Evolutionary conservation across 2,113 vertebrate species (phyloP).

Genomic region (Sturnus vulgaris): DNA sequence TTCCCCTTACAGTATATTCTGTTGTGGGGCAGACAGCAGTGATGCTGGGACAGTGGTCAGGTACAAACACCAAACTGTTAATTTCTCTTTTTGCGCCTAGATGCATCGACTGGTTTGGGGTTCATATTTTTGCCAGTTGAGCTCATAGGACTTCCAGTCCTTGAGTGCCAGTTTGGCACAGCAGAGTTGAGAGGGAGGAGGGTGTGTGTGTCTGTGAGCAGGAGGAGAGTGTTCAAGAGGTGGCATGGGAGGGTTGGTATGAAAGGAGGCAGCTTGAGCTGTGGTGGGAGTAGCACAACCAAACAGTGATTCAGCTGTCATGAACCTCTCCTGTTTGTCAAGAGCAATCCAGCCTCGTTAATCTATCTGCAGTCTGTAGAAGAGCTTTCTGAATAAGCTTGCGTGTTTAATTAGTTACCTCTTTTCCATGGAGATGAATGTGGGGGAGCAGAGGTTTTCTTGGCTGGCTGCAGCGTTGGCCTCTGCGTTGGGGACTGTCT

Average conservation of each 20-base stretch:
- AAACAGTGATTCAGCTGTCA: neutral
- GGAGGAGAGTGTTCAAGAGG: neutral
- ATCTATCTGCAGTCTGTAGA: neutral
- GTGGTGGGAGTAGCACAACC: neutral
- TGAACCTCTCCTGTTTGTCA: neutral
- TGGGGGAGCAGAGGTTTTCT: neutral
- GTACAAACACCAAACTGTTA: neutral
- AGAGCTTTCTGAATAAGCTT: neutral
- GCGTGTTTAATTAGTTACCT: neutral
- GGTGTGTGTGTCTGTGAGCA: no score
- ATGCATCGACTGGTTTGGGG: neutral
- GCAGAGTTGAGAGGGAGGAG: neutral
- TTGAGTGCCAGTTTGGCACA: neutral
- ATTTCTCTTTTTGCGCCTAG: neutral
- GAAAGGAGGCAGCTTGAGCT: neutral
- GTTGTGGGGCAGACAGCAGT: neutral
- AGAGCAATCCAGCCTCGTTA: neutral
- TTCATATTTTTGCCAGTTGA: neutral
- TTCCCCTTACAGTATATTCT: neutral
- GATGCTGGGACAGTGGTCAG: neutral
- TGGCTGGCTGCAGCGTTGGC: neutral
- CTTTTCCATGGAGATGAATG: neutral
- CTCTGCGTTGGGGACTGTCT: accelerated
- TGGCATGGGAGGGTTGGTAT: accelerated
- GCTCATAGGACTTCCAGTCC: neutral